Evolutionary conservation across 2,113 vertebrate genomes (phyloP).

Genomic region (Agapornis roseicollis): DNA sequence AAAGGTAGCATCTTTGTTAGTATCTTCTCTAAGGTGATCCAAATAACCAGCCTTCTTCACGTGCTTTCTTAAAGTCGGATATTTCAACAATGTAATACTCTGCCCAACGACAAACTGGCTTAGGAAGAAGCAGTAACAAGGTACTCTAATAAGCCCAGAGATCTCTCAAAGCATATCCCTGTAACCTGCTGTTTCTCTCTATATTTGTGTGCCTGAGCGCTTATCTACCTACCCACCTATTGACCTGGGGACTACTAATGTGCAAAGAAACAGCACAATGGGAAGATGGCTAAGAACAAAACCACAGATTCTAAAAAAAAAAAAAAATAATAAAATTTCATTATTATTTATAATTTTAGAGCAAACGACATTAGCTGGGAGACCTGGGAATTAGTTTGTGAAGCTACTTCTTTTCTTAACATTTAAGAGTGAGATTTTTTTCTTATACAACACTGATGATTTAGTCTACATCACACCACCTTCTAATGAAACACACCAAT

Average conservation of each 20-base stretch:
- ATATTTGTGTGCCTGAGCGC: background rate
- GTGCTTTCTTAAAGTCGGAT: background rate
- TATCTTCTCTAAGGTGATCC: background rate
- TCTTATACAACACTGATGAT: background rate
- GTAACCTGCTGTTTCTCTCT: background rate
- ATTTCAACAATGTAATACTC: background rate
- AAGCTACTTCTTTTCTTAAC: background rate
- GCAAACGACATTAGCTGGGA: background rate
- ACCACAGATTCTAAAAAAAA: background rate
- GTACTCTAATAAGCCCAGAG: background rate
- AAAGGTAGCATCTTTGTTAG: background rate
- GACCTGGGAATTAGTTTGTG: background rate
- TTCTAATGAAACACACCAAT: conserved; percentile 16
- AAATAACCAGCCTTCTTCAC: background rate
- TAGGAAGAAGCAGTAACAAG: background rate
- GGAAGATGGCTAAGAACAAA: background rate
- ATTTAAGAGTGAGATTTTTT: background rate
- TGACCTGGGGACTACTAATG: background rate
- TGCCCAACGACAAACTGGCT: background rate
- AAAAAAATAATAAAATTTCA: background rate
- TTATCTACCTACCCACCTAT: background rate
- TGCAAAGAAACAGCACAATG: background rate
- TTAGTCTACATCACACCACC: background rate
- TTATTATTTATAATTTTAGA: background rate
- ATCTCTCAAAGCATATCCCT: background rate